Conservation (phyloP, 2,888 invertebrate species). For the Lasioglossum morio region DNA sequence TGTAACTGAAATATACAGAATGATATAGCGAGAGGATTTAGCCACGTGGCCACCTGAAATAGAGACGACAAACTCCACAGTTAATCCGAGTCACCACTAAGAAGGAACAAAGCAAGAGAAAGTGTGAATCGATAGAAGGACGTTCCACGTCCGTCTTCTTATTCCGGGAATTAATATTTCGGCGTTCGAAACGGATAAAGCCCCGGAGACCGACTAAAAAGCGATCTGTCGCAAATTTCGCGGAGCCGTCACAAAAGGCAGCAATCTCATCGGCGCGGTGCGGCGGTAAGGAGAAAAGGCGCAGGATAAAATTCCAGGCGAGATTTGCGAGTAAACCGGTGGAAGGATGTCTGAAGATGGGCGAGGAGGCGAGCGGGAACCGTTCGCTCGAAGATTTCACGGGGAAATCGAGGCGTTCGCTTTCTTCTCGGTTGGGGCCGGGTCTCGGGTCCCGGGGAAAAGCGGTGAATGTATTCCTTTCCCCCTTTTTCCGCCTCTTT, state of each 20-base stretch:
- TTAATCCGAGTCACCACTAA: too few species aligned
- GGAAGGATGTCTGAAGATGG: conserved; percentile 23
- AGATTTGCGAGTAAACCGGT: conserved; percentile 28
- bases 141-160: not conserved
- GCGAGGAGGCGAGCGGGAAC: not conserved
- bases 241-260: not conserved
- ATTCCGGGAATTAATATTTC: not conserved
- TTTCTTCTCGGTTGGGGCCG: conserved; percentile 47
- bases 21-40: too few species aligned
- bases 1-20: too few species aligned
- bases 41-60: too few species aligned
- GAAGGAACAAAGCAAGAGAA: not conserved
- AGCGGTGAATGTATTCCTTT: conserved; percentile 59
- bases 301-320: conserved; percentile 13
- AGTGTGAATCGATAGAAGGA: not conserved
- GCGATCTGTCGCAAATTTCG: not conserved
- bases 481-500: conserved; percentile 28
- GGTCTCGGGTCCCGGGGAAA: conserved; percentile 19
- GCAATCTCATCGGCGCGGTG: not conserved
- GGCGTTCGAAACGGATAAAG: not conserved
- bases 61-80: too few species aligned
- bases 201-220: not conserved
- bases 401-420: conserved; percentile 49
- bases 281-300: not conserved
- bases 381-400: conserved; percentile 44